These are phyloP conservation scores for Drosophila antonietae DNA, from an alignment of 2,888 invertebrate genomes.

Conservation along the genomic window DNA sequence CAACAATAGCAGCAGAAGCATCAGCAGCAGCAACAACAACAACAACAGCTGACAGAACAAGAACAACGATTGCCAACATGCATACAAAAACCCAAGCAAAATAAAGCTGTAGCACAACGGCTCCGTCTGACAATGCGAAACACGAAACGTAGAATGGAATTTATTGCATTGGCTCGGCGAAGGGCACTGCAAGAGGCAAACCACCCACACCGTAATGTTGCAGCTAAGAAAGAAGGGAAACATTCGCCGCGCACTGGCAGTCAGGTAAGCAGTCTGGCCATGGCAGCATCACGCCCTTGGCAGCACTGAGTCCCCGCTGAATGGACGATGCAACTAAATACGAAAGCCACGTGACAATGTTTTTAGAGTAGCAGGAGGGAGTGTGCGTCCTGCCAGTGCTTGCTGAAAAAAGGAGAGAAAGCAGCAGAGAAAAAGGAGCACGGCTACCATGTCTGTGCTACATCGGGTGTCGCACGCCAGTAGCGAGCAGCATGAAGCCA, in stretches of 20 bases:
- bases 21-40: conserved; percentile 25
- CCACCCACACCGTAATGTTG: conserved; percentile 13
- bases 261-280: conserved; percentile 59
- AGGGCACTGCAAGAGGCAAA: not conserved
- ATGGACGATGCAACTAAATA: conserved; percentile 67
- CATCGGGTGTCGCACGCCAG: conserved; percentile 24
- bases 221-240: conserved; percentile 39
- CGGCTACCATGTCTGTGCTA: conserved; percentile 24
- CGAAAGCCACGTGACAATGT: conserved; percentile 80
- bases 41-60: not conserved
- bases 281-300: conserved; percentile 29
- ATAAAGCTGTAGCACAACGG: conserved; percentile 68
- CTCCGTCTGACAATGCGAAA: conserved; percentile 55
- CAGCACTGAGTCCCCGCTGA: conserved; percentile 22
- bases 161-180: conserved; percentile 58
- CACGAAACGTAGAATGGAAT: conserved; percentile 61
- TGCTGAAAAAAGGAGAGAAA: not conserved
- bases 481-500: conserved; percentile 19
- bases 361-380: conserved; percentile 41
- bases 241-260: conserved; percentile 28
- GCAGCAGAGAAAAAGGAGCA: not conserved
- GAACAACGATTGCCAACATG: conserved; percentile 32
- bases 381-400: no score
- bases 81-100: conserved; percentile 46
- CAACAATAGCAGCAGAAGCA: conserved; percentile 52